Percentiles rank a stretch among this genome's conserved stretches.
phyloP scores from a whole-genome alignment of 1,140 invertebrate species.

The Drosophila quadrilineata region DNA sequence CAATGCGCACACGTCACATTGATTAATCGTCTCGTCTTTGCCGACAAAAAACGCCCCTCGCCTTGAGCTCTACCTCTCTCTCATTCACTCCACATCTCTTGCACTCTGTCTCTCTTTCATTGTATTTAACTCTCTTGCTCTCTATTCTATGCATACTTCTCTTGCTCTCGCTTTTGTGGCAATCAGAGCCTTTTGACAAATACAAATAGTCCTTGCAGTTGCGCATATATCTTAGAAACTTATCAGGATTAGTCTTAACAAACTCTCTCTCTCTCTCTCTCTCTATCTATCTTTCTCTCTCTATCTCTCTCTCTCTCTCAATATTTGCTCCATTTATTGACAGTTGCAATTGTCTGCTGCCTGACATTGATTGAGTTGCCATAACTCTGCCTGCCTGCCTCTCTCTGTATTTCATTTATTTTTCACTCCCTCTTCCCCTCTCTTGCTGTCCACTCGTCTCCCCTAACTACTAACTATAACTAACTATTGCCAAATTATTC shows the following conservation, averaged over 20 bases:
- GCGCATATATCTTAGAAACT: constrained; percentile 3
- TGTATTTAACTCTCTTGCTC: neutral
- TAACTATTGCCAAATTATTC: too few species aligned
- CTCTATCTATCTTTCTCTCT: neutral
- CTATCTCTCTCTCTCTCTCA: neutral
- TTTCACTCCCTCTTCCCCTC: neutral
- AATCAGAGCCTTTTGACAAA: constrained; percentile 68
- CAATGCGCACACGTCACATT: constrained; percentile 63
- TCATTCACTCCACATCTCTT: neutral
- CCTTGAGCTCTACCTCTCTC: neutral
- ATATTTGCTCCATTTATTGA: constrained; percentile 66
- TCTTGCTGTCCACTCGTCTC: neutral
- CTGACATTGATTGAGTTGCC: constrained; percentile 68
- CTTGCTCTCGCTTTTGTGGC: constrained; percentile 27
- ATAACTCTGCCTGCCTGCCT: constrained; percentile 4
- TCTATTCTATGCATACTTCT: too few species aligned
- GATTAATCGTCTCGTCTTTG: constrained; percentile 65
- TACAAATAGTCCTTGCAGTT: constrained; percentile 51
- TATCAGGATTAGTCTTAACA: constrained; percentile 55
- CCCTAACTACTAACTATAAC: too few species aligned
- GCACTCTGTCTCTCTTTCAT: neutral
- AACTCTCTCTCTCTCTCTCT: neutral
- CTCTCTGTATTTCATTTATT: constrained; percentile 11
- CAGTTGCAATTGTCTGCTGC: constrained; percentile 56
- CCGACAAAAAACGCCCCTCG: too few species aligned